Conservation (phyloP, 2,888 invertebrate species). For the Epicampocera succincta region DNA sequence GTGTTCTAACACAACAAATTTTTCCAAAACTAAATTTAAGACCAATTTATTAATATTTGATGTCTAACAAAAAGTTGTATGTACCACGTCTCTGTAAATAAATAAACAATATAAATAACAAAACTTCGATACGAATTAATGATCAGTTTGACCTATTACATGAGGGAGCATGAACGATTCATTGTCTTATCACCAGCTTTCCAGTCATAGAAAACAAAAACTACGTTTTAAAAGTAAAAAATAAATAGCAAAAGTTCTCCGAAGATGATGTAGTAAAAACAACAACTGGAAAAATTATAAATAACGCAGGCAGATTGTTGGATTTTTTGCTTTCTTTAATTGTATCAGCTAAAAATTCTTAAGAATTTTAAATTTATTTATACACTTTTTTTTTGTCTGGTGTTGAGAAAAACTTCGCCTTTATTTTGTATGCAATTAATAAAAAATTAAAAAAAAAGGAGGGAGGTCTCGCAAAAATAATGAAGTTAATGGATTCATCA, state of each 20-base stretch:
- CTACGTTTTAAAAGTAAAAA: conserved; percentile 48
- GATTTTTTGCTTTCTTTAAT: neutral
- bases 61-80: neutral
- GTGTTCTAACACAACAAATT: too few species aligned
- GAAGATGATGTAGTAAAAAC: neutral
- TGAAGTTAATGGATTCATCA: too few species aligned
- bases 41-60: too few species aligned
- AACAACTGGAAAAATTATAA: neutral
- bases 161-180: neutral
- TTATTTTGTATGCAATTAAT: too few species aligned
- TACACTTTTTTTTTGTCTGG: conserved; percentile 3
- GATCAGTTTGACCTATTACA: conserved; percentile 54
- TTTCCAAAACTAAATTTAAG: too few species aligned
- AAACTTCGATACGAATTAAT: conserved; percentile 9
- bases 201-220: conserved; percentile 20
- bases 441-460: too few species aligned
- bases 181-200: conserved; percentile 41
- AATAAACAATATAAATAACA: neutral
- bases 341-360: conserved; percentile 26
- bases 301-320: neutral
- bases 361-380: conserved; percentile 34
- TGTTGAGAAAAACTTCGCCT: too few species aligned
- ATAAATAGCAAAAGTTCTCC: conserved; percentile 9
- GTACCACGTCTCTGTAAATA: conserved; percentile 24
- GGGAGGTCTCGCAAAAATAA: too few species aligned